A percentile compares a stretch with the other conserved stretches of the same genome.
Conservation (phyloP, 2,113 vertebrate genomes). For the Edolisoma coerulescens region DNA sequence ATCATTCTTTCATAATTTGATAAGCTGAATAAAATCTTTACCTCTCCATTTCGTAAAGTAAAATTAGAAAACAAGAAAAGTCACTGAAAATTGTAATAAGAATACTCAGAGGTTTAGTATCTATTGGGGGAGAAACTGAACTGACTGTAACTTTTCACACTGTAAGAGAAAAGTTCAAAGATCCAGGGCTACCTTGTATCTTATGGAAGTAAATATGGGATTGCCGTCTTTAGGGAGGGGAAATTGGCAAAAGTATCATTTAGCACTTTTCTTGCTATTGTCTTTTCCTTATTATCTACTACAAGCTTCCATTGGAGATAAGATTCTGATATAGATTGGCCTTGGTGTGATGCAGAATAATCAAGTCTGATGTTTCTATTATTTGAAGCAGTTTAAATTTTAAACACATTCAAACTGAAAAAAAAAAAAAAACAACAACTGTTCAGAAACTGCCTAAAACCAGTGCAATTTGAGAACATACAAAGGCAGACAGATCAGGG, state of each 20-base stretch:
- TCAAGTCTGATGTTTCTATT: neutral
- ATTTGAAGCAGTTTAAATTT: neutral
- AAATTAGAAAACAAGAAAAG: neutral
- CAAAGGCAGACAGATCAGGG: neutral
- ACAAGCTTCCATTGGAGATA: neutral
- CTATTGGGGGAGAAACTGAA: neutral
- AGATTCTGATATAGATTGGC: neutral
- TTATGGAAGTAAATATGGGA: neutral
- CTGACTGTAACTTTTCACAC: neutral
- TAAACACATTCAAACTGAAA: neutral
- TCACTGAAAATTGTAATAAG: neutral
- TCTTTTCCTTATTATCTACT: neutral
- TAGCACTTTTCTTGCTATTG: neutral
- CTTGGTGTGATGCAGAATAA: neutral
- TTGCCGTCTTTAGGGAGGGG: neutral
- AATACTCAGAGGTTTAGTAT: neutral
- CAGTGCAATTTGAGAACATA: neutral
- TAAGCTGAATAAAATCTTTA: neutral
- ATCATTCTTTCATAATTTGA: neutral
- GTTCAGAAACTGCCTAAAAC: neutral
- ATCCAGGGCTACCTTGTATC: neutral
- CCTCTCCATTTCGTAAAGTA: neutral
- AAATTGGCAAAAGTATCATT: neutral
- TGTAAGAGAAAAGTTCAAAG: neutral
- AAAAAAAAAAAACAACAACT: neutral